phyloP scores from a whole-genome alignment of 2,888 invertebrate genomes.

The Polia nebulosa region DNA sequence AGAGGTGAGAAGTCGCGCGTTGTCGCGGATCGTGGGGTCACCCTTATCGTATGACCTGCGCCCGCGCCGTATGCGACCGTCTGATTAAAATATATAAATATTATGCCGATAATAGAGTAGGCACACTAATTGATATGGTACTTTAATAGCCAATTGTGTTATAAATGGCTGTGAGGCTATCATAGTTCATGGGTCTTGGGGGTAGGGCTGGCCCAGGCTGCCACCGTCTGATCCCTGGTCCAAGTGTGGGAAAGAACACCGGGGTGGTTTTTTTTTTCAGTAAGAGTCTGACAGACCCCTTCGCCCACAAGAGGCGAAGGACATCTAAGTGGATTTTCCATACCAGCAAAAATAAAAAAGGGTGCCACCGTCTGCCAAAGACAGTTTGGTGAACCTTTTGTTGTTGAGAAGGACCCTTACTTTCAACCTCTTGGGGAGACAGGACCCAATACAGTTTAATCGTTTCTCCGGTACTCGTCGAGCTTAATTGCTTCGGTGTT shows the following conservation, averaged over 20 bases:
- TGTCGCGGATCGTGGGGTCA: slow-evolving; percentile 34
- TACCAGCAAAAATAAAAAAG: too few species aligned
- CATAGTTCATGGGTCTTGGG: slow-evolving; percentile 9
- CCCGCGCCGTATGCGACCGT: slow-evolving; percentile 35
- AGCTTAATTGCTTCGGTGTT: too few species aligned
- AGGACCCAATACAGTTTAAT: too few species aligned
- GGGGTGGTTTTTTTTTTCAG: too few species aligned
- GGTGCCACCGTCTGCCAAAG: background rate
- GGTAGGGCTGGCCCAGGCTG: background rate
- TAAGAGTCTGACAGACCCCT: too few species aligned
- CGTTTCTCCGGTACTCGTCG: too few species aligned
- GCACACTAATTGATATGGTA: slow-evolving; percentile 43
- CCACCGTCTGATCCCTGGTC: too few species aligned
- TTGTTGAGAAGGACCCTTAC: background rate
- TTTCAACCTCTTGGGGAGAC: too few species aligned
- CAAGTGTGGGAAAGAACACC: too few species aligned
- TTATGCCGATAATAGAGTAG: slow-evolving; percentile 42
- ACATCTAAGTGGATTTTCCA: too few species aligned
- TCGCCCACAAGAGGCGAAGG: too few species aligned
- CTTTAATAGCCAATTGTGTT: slow-evolving; percentile 34
- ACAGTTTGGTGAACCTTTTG: background rate
- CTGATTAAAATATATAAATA: slow-evolving; percentile 56
- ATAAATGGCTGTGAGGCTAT: slow-evolving; percentile 23
- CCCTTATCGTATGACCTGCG: slow-evolving; percentile 43
- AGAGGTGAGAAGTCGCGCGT: slow-evolving; percentile 50